These are phyloP conservation scores for Spisula solida DNA, from an alignment of 2,888 invertebrate species.

Conservation along the genomic window DNA sequence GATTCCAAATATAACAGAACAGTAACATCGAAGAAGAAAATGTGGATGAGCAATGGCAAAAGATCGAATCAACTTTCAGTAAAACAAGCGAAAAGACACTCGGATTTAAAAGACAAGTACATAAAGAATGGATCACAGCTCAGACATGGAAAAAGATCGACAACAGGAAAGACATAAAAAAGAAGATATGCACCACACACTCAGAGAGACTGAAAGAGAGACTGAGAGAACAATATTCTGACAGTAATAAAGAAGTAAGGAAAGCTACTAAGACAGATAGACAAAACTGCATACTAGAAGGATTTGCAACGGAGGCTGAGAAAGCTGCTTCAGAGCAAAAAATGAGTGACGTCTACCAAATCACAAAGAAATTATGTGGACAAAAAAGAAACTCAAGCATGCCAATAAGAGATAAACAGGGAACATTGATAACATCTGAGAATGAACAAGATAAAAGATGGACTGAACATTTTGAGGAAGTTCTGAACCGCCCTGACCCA, in stretches of 20 bases:
- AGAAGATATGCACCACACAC: constrained; percentile 7
- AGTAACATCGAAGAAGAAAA: too few species aligned
- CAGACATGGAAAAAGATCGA: background rate
- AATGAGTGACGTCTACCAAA: too few species aligned
- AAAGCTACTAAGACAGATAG: constrained; percentile 17
- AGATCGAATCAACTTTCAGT: too few species aligned
- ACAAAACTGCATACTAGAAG: background rate
- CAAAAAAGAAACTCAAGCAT: background rate
- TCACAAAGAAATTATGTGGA: background rate
- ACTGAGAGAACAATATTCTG: constrained; percentile 26
- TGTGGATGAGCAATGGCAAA: too few species aligned
- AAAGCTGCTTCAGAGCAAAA: background rate
- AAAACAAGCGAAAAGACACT: background rate
- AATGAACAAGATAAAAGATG: background rate
- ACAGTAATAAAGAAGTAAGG: constrained; percentile 15
- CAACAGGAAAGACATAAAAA: background rate
- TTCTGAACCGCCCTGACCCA: background rate
- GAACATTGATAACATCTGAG: background rate
- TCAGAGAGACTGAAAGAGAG: too few species aligned
- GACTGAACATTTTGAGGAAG: too few species aligned
- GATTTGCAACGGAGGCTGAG: background rate
- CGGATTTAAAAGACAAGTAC: background rate
- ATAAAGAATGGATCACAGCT: too few species aligned
- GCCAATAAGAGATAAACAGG: too few species aligned
- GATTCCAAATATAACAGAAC: too few species aligned